Conservation (phyloP, 2,113 vertebrate species). For the Micromys minutus region DNA sequence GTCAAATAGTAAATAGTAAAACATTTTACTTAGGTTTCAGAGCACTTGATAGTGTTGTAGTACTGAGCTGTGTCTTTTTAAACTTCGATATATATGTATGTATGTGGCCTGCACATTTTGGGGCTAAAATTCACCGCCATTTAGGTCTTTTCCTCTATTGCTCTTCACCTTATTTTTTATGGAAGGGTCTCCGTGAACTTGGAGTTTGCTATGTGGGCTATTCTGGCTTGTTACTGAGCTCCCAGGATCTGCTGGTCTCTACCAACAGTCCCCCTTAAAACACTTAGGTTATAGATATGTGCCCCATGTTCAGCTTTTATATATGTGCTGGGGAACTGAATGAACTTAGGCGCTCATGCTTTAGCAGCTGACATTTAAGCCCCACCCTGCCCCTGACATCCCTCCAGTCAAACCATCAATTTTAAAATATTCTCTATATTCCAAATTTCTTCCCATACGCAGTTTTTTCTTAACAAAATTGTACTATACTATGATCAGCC, state of each 20-base stretch:
- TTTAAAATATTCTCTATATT: constrained; percentile 43
- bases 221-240: neutral
- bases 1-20: constrained; percentile 30
- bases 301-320: neutral
- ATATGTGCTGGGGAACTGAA: neutral
- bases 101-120: neutral
- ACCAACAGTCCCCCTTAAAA: neutral
- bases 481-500: constrained; percentile 17
- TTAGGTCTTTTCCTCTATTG: neutral
- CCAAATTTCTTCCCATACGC: constrained; percentile 36
- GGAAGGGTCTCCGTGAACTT: neutral
- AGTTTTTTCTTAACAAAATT: constrained; percentile 30
- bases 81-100: neutral
- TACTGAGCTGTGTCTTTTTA: neutral
- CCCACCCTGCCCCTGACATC: neutral
- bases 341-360: neutral
- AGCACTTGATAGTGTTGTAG: neutral
- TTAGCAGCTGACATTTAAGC: neutral
- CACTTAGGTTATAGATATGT: neutral
- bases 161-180: neutral
- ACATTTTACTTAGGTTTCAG: neutral
- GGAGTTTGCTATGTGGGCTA: neutral
- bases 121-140: neutral
- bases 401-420: neutral
- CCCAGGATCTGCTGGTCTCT: neutral